phyloP scores from a whole-genome alignment of 2,113 vertebrate species.

The Pterocles burchelli region DNA sequence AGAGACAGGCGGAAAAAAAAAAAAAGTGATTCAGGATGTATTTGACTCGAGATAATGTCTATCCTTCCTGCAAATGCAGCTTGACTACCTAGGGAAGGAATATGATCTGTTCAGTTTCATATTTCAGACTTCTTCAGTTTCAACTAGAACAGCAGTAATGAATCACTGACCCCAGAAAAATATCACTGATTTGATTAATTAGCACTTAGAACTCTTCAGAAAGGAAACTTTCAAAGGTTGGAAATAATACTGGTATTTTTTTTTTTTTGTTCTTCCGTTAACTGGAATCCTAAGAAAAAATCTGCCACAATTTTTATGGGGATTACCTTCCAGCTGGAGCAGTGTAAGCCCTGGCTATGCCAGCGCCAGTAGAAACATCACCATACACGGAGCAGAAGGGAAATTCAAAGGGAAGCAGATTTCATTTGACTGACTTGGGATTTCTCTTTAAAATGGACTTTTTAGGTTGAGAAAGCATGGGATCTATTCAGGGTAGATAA shows the following conservation, averaged over 20 bases:
- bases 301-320: background rate
- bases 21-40: background rate
- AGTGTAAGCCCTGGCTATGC: background rate
- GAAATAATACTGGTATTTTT: constrained; percentile 43
- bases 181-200: constrained; percentile 68
- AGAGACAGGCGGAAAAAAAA: fast-evolving
- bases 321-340: background rate
- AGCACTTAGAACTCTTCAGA: constrained; percentile 33
- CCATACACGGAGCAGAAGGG: background rate
- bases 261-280: constrained; percentile 43
- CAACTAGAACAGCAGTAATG: constrained; percentile 11
- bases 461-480: background rate
- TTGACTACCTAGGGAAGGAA: constrained; percentile 63
- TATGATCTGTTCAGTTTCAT: constrained; percentile 10
- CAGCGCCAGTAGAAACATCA: background rate
- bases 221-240: constrained; percentile 45
- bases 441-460: background rate
- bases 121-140: constrained; percentile 18
- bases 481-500: background rate
- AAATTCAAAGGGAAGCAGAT: background rate
- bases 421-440: background rate
- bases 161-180: constrained; percentile 61
- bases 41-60: background rate
- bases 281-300: background rate
- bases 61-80: background rate